phyloP scores from a whole-genome alignment of 2,113 vertebrate species.

The Microtus oregoni region DNA sequence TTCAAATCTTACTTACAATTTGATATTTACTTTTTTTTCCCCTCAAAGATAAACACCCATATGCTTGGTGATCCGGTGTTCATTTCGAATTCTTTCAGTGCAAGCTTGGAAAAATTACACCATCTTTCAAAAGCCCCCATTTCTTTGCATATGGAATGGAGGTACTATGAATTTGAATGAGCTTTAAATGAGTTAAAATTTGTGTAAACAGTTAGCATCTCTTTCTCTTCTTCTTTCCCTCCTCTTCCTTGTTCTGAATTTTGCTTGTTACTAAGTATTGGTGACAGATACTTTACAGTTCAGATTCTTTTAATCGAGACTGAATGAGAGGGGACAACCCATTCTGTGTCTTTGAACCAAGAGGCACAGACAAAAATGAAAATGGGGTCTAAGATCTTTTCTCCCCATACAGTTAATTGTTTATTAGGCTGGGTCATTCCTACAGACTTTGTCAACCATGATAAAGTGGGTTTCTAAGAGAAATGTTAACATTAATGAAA shows the following conservation, averaged over 20 bases:
- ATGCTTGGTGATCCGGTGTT: no score
- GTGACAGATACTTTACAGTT: not conserved
- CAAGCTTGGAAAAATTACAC: not conserved
- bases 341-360: no score
- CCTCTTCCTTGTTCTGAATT: not conserved
- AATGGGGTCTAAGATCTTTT: not conserved
- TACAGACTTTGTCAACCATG: accelerated
- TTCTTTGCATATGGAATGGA: not conserved
- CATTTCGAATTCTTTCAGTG: not conserved
- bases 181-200: not conserved
- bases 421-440: not conserved
- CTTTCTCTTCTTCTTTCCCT: not conserved
- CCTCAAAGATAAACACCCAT: not conserved
- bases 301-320: not conserved
- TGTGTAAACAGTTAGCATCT: not conserved
- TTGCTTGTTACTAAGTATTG: not conserved
- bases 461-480: not conserved
- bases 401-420: not conserved
- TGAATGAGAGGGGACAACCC: not conserved
- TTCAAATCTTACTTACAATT: not conserved
- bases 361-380: not conserved
- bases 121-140: not conserved
- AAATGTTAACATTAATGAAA: not conserved
- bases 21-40: not conserved
- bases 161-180: not conserved